Conservation (phyloP, 1,140 invertebrate genomes). For the Platyscapa corneri region DNA sequence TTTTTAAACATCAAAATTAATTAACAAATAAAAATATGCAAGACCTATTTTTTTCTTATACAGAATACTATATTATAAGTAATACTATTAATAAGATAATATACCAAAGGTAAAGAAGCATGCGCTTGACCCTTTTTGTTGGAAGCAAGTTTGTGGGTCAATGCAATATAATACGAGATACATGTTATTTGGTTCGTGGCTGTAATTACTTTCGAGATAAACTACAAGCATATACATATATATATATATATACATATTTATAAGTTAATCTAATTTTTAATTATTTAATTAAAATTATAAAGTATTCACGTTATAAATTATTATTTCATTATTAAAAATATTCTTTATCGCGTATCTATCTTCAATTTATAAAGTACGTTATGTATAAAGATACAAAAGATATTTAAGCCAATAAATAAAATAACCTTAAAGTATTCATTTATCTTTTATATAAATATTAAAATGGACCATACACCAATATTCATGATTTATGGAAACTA, state of each 20-base stretch:
- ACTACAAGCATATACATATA: too few species aligned
- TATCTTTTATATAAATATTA: too few species aligned
- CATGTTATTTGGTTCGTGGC: background rate
- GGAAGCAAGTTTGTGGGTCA: slow-evolving; percentile 26
- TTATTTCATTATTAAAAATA: too few species aligned
- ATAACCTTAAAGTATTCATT: too few species aligned
- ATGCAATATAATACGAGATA: background rate
- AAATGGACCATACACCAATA: too few species aligned
- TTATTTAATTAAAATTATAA: background rate
- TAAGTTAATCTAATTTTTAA: background rate
- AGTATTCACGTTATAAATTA: too few species aligned
- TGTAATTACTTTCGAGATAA: background rate
- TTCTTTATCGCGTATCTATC: too few species aligned
- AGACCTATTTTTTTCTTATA: background rate
- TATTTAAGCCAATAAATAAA: too few species aligned
- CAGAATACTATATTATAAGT: background rate
- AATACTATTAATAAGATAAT: background rate
- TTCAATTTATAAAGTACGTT: too few species aligned
- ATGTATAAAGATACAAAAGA: too few species aligned
- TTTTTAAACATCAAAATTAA: background rate
- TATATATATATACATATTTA: background rate
- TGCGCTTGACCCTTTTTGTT: background rate
- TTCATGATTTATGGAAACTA: too few species aligned
- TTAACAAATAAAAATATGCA: background rate
- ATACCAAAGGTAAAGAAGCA: background rate